These are phyloP conservation scores for Paraplagusia blochii DNA, from an alignment of 2,113 vertebrate genomes.

Conservation along the genomic window DNA sequence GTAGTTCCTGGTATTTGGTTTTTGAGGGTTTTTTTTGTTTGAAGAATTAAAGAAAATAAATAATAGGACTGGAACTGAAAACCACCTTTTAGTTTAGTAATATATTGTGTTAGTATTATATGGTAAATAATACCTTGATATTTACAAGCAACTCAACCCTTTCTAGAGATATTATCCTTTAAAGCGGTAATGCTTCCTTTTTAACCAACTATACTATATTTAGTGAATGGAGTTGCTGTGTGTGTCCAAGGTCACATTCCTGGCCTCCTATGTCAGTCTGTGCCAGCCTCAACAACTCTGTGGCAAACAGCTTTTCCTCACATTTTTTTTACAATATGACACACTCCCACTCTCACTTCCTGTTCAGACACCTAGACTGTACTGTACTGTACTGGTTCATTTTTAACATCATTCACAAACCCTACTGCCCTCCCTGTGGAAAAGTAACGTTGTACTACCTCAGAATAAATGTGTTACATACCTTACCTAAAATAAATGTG, in stretches of 20 bases:
- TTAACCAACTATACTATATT: constrained; percentile 17
- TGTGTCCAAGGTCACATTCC: constrained; percentile 67
- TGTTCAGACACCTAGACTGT: constrained; percentile 34
- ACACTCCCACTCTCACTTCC: constrained; percentile 42
- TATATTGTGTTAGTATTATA: too few species aligned
- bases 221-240: constrained; percentile 35
- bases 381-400: constrained; percentile 20
- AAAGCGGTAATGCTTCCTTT: constrained; percentile 1
- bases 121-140: not conserved
- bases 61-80: too few species aligned
- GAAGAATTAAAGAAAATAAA: too few species aligned
- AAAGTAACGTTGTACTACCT: constrained; percentile 3
- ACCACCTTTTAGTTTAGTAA: too few species aligned
- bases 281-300: constrained; percentile 25
- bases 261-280: constrained; percentile 40
- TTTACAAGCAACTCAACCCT: not conserved
- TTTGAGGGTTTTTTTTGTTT: too few species aligned
- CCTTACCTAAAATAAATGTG: too few species aligned
- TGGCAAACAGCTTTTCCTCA: constrained; percentile 8
- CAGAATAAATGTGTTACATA: too few species aligned
- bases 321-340: constrained; percentile 30
- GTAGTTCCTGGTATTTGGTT: too few species aligned
- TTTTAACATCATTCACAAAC: not conserved
- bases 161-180: not conserved
- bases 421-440: not conserved